phyloP scores from a whole-genome alignment of 2,888 invertebrate genomes.

The Platerodrilus igneus region DNA sequence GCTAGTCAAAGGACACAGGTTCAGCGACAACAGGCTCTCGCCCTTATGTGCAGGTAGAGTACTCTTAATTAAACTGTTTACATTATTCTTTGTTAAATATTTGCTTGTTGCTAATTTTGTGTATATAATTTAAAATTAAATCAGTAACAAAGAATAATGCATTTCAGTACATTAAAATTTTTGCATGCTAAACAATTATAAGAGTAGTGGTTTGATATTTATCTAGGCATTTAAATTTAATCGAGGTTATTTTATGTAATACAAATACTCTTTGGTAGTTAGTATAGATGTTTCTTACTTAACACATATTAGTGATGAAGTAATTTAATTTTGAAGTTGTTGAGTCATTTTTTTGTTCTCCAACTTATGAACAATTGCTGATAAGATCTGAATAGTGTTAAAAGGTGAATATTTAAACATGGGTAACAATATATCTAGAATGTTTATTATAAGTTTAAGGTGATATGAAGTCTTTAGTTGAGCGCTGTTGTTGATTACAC shows the following conservation, averaged over 20 bases:
- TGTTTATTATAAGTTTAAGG: no score
- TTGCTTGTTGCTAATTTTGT: background rate
- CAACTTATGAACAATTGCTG: conserved; percentile 52
- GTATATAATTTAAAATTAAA: no score
- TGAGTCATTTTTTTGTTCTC: conserved; percentile 41
- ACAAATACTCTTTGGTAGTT: no score
- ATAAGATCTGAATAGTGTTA: conserved; percentile 74
- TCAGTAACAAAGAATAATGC: conserved; percentile 11
- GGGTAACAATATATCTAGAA: no score
- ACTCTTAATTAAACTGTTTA: conserved; percentile 24
- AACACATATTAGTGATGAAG: conserved; percentile 15
- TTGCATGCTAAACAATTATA: conserved; percentile 13
- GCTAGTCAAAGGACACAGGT: conserved; percentile 85
- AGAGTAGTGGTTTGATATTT: no score
- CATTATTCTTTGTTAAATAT: conserved; percentile 8
- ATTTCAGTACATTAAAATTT: conserved; percentile 8
- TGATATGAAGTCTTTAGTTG: no score
- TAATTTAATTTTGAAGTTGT: conserved; percentile 39
- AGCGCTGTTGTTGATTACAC: no score
- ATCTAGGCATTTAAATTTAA: no score
- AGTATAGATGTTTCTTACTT: conserved; percentile 1
- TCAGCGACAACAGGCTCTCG: conserved; percentile 84
- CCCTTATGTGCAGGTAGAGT: conserved; percentile 82
- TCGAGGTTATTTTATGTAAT: no score
- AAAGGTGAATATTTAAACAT: no score